Evolutionary conservation across 2,888 invertebrate genomes (phyloP).

Genomic region (Drosophila meridionalis): DNA sequence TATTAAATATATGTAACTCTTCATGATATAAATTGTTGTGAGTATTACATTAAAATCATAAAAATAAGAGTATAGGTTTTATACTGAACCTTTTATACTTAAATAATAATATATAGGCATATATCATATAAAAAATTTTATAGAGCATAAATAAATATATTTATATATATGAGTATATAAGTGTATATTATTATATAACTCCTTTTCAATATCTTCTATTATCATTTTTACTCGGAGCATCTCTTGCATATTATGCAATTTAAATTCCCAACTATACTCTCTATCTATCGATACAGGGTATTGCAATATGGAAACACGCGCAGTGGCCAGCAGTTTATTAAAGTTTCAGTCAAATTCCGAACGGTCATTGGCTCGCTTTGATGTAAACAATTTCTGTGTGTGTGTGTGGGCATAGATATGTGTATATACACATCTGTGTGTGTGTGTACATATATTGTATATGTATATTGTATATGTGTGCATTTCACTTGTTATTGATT

Average conservation of each 20-base stretch:
- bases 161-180: no score
- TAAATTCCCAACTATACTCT: neutral
- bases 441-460: neutral
- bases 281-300: neutral
- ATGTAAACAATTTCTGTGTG: conserved; percentile 7
- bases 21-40: no score
- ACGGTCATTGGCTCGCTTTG: conserved; percentile 28
- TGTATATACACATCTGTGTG: neutral
- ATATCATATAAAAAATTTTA: no score
- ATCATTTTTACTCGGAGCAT: neutral
- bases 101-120: no score
- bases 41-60: no score
- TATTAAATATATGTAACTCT: no score
- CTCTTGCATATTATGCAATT: neutral
- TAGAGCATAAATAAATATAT: no score
- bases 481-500: conserved; percentile 61
- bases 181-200: no score
- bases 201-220: neutral
- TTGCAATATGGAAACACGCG: neutral
- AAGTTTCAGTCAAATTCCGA: conserved; percentile 20
- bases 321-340: conserved; percentile 8
- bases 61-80: no score
- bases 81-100: no score
- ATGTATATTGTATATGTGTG: neutral
- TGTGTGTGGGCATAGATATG: neutral